These are phyloP conservation scores for Aphrophora alni DNA, from an alignment of 2,888 invertebrate genomes.

Conservation along the genomic window DNA sequence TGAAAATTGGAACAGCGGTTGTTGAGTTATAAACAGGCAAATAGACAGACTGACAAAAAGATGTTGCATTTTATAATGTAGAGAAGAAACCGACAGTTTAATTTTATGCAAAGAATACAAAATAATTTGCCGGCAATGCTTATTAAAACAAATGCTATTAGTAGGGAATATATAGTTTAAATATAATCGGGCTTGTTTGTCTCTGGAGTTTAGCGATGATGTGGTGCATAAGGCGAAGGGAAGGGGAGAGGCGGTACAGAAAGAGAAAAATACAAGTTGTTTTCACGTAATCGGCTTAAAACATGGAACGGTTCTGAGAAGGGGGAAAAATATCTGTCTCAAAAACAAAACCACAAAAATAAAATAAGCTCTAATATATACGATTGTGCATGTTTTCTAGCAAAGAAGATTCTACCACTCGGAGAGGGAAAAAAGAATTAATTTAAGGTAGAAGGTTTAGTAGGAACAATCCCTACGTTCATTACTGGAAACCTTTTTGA, in stretches of 20 bases:
- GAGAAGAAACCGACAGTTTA: too few relatives aligned
- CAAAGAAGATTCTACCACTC: constrained; percentile 40
- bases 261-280: constrained; percentile 40
- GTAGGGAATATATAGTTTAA: not conserved
- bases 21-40: too few relatives aligned
- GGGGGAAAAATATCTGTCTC: constrained; percentile 37
- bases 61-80: too few relatives aligned
- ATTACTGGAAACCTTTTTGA: not conserved
- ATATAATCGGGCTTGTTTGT: not conserved
- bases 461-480: not conserved
- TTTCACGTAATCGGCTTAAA: constrained; percentile 39
- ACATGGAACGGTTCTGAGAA: constrained; percentile 34
- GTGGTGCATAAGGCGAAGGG: constrained; percentile 6
- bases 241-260: not conserved
- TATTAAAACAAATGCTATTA: constrained; percentile 6
- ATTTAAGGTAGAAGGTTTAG: constrained; percentile 9
- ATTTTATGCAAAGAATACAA: not conserved
- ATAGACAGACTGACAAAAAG: too few relatives aligned
- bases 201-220: not conserved
- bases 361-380: constrained; percentile 44
- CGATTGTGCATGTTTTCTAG: constrained; percentile 38
- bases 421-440: constrained; percentile 40
- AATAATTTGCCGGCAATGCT: not conserved
- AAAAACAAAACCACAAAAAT: constrained; percentile 43
- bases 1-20: too few relatives aligned